phyloP scores from a whole-genome alignment of 92 coral and sea anemone genomes.

The Porites evermanni region DNA sequence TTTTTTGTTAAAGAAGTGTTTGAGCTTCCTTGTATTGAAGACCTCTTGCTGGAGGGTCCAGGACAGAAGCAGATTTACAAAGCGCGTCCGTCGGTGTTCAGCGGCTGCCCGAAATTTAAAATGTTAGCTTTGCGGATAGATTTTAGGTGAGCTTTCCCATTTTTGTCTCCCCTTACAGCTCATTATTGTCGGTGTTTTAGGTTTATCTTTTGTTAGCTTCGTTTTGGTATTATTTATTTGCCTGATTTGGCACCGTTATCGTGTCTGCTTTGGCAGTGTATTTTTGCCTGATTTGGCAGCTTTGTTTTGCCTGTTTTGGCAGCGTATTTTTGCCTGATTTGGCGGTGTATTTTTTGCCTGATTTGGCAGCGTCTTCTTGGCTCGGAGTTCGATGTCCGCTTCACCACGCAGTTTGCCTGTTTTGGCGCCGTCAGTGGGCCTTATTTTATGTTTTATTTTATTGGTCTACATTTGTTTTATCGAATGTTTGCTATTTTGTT shows the following conservation, averaged over 20 bases:
- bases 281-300: neutral
- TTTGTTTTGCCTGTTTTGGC: neutral
- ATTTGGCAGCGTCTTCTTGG: neutral
- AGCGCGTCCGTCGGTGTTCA: slow-evolving; percentile 17
- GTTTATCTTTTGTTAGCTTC: slow-evolving; percentile 21
- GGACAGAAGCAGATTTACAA: no score
- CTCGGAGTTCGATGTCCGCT: neutral
- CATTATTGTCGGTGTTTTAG: no score
- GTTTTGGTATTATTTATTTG: slow-evolving; percentile 39
- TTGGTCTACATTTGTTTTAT: no score
- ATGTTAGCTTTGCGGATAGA: slow-evolving; percentile 32
- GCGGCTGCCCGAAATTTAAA: slow-evolving; percentile 68
- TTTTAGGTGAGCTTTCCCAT: no score
- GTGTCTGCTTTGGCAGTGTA: slow-evolving; percentile 47
- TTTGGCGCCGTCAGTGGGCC: no score
- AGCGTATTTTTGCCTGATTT: slow-evolving; percentile 24
- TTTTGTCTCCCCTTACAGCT: no score
- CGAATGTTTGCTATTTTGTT: no score
- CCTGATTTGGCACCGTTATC: slow-evolving; percentile 35
- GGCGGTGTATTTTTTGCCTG: slow-evolving; percentile 5
- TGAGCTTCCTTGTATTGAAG: no score
- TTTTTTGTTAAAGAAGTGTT: no score
- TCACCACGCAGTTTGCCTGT: no score
- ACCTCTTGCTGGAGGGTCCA: slow-evolving; percentile 15
- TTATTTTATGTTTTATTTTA: no score